Evolutionary conservation across 2,113 vertebrate species (phyloP).

Genomic region (Ibidorhyncha struthersii): DNA sequence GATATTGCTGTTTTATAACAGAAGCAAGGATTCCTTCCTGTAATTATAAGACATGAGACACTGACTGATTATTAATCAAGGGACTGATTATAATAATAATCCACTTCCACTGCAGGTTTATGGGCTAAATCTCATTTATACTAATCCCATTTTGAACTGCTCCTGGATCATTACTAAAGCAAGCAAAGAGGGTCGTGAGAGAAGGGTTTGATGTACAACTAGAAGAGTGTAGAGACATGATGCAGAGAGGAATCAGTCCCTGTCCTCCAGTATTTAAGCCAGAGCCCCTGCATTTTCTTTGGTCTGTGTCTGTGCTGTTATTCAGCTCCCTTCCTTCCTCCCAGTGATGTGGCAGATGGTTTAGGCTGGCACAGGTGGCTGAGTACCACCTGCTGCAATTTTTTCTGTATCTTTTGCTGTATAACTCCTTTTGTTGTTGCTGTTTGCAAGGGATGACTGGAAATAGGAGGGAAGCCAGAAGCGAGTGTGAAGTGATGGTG

Average conservation of each 20-base stretch:
- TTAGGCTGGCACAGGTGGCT: not conserved
- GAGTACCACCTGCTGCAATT: conserved; percentile 21
- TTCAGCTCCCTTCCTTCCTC: not conserved
- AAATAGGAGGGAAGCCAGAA: not conserved
- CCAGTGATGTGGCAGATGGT: conserved; percentile 37
- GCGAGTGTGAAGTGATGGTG: not conserved
- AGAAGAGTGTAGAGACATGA: not conserved
- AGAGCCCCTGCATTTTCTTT: not conserved
- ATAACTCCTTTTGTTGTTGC: not conserved
- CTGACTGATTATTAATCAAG: conserved; percentile 42
- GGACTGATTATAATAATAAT: conserved; percentile 25
- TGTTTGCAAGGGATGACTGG: not conserved
- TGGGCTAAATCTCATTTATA: conserved; percentile 32
- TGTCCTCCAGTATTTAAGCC: not conserved
- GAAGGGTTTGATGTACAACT: not conserved
- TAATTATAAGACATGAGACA: not conserved
- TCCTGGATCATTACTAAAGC: not conserved
- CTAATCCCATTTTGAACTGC: not conserved
- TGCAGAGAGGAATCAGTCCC: not conserved
- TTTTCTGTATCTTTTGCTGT: not conserved
- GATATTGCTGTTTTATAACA: not conserved
- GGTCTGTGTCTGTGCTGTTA: not conserved
- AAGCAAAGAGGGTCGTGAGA: not conserved
- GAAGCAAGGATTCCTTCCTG: conserved; percentile 2
- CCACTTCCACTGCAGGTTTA: not conserved